phyloP scores from a whole-genome alignment of 2,797 vertebrate genomes.

The Sebastes alutus region DNA sequence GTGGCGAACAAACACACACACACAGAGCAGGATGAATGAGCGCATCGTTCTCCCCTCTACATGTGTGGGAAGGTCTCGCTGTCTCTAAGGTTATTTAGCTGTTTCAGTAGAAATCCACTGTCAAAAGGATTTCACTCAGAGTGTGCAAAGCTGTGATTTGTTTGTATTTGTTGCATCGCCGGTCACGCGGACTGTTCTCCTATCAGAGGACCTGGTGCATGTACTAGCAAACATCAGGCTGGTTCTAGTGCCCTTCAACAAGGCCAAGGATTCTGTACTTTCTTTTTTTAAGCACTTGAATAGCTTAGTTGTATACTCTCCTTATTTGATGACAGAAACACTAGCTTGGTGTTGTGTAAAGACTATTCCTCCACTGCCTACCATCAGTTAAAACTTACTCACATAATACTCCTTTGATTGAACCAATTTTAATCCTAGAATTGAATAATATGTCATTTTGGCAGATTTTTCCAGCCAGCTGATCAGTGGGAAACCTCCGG shows the following conservation, averaged over 20 bases:
- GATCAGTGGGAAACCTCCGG: too few species aligned
- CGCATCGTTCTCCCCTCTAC: conserved; percentile 35
- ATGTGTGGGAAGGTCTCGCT: conserved; percentile 43
- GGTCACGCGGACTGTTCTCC: conserved; percentile 18
- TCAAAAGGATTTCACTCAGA: conserved; percentile 51
- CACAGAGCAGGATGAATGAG: conserved; percentile 55
- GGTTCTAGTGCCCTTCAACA: conserved; percentile 43
- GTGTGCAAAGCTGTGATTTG: conserved; percentile 43
- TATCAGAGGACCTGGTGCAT: conserved; percentile 4
- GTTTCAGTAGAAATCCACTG: conserved; percentile 43
- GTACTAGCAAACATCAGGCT: conserved; percentile 15
- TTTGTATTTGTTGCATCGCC: conserved; percentile 51
- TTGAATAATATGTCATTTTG: background rate
- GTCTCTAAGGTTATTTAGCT: conserved; percentile 59
- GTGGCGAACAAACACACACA: conserved; percentile 28
- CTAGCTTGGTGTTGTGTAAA: background rate
- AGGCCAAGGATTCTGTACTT: background rate
- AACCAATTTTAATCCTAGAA: background rate
- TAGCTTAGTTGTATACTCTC: background rate
- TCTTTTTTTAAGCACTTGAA: background rate
- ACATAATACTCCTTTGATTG: background rate
- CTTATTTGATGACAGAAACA: too few species aligned
- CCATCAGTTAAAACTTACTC: background rate
- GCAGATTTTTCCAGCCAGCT: background rate
- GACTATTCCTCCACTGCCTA: background rate